Base-by-base conservation (phyloP, 2,797 vertebrate species). In the Knipowitschia caucasica region DNA sequence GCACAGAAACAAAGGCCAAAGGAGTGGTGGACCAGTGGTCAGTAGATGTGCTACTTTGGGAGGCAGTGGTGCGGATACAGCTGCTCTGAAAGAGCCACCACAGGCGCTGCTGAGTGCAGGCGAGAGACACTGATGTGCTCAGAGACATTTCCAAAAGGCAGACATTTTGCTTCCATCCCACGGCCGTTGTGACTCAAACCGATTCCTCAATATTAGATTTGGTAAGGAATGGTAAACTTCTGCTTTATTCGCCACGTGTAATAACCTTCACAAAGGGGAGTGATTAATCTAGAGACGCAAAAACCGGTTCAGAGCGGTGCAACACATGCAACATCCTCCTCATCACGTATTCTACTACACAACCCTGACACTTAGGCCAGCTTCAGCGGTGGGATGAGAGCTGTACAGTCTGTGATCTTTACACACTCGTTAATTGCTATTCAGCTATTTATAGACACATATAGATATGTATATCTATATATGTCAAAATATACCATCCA, bases 341-440 rank as follows among this genome's bases (percentile, higher is more conserved):
- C 67, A 76, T 77, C 73, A 73, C 30, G 62, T 67, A 80, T 80
- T 71, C 78, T 73, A 77, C 77, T 80, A 82, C 68, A 51, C 53
- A 68, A 62, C 62, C 64, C 46, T 10, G 58, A 75, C 64, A 54
- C 64, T 52, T 64, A 74, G 65, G 56, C 58, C 53, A 47, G 53
- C 50, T 60, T 24, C 64, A 61, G 33, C 40, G 62, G 62, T 69
- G 66, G 77, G 71, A 36, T 50, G 33, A 45, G 26, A 73, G 68
- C 38, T 51, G 52, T 53, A 65, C 63, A 57, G 55, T 64, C 25
- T 23, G 62, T 52, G 6, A 29, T 38, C 64, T 53, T 54, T 57
- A 73, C 62, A 14, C 17, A 33, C 49, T 42, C 45, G 17, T 23
- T 27, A 56, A 31, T 12, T 20, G 10, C 4, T 9, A 15, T 11